Conservation (phyloP, 1,140 invertebrate genomes). For the Agrilus planipennis region DNA sequence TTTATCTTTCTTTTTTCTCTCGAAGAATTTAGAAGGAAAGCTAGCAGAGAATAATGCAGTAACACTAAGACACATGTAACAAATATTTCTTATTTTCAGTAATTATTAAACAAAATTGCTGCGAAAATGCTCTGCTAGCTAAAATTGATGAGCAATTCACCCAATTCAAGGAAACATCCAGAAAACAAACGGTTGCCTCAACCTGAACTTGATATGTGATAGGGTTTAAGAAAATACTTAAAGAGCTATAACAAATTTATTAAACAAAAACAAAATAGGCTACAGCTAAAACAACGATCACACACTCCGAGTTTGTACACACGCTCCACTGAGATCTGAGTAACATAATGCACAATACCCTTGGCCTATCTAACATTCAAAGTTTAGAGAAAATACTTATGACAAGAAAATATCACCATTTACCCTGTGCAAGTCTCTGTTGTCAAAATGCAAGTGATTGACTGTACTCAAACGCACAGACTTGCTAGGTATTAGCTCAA, state of each 20-base stretch:
- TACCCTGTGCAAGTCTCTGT: slow-evolving; percentile 38
- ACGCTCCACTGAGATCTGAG: slow-evolving; percentile 33
- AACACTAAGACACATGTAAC: not conserved
- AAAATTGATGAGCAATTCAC: slow-evolving; percentile 14
- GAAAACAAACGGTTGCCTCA: slow-evolving; percentile 9
- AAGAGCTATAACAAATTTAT: slow-evolving; percentile 28
- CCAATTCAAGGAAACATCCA: slow-evolving; percentile 18
- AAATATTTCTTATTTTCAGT: too few relatives aligned
- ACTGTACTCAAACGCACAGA: slow-evolving; percentile 35
- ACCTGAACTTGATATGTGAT: slow-evolving; percentile 24
- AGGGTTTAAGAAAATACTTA: slow-evolving; percentile 19
- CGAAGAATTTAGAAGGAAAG: slow-evolving; percentile 18
- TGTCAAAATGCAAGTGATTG: slow-evolving; percentile 35
- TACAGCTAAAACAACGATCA: slow-evolving; percentile 23
- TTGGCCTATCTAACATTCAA: slow-evolving; percentile 36
- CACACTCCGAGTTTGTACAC: slow-evolving; percentile 24
- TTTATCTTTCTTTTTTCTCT: slow-evolving; percentile 7
- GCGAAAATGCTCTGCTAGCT: slow-evolving; percentile 11
- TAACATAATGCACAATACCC: slow-evolving; percentile 34
- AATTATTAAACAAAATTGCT: too few relatives aligned
- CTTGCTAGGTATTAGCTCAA: slow-evolving; percentile 37
- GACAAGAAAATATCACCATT: slow-evolving; percentile 38
- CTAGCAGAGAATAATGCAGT: slow-evolving; percentile 16
- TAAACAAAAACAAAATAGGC: slow-evolving; percentile 23
- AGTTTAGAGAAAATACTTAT: slow-evolving; percentile 37